Evolutionary conservation across 2,888 invertebrate genomes (phyloP), one percentile per base, ranked within the genome.

Genomic region (Agrochola litura): DNA sequence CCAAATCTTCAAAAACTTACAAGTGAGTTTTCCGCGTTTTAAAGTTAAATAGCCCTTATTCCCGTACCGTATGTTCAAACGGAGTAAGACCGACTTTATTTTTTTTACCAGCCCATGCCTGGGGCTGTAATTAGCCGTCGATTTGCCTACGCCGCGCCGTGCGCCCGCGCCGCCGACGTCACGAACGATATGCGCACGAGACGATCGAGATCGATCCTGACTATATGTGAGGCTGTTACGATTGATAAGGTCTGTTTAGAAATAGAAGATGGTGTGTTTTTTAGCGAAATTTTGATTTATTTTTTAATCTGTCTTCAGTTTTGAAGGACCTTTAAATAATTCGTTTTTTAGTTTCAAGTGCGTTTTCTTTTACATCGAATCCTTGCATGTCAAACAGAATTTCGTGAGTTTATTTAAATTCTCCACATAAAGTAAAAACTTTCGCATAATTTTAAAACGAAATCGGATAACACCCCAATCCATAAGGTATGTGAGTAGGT

Each of bases 91-190:
- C 37, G 25, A 65, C 56, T 81, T 83, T 79, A n/a, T 92, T 91
- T 81, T 93, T 91, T 89, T 81, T 82, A 81, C 83, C 86, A 81
- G 81, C 75, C 76, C 76, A 76, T 79, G 92, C 93, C 92, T 72
- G 88, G 80, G 92, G 94, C 90, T 80, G 90, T 91, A 94, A 95
- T 95, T 95, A 95, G 92, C 89, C 91, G 89, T 88, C 93, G 92
- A 94, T 95, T 94, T 94, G 94, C 94, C 92, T 94, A 93, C 91
- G 90, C 90, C 79, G 71, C 80, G 71, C 75, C 73, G 84, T 86
- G 90, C 91, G 91, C 88, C 90, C 74, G 90, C 90, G 91, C 90
- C 70, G 81, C 25, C 82, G 77, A 85, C 86, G 84, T 89, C 89
- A 90, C 88, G 89, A 89, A 77, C 87, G 89, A 88, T 85, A 85